Evolutionary conservation across 2,797 vertebrate genomes (phyloP).

Genomic region (Chlorospingus semifuscus): DNA sequence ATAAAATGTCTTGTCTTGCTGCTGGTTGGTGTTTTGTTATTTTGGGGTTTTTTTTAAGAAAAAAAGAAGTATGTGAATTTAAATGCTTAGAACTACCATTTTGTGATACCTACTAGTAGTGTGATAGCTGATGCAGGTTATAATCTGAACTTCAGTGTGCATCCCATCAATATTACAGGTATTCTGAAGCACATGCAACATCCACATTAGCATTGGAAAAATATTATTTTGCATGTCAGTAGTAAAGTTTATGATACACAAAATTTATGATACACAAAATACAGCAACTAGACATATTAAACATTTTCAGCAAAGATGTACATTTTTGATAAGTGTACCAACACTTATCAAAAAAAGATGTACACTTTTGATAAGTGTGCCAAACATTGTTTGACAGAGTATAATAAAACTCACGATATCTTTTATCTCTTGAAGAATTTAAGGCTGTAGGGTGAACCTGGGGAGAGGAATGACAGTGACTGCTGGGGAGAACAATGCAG

Average conservation of each 20-base stretch:
- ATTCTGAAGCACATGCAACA: neutral
- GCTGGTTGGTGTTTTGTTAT: neutral
- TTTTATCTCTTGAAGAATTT: neutral
- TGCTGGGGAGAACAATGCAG: neutral
- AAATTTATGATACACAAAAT: neutral
- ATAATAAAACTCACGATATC: rapidly evolving
- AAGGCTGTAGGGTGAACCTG: neutral
- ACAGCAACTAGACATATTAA: neutral
- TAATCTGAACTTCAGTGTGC: neutral
- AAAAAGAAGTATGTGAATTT: neutral
- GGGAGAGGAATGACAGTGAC: neutral
- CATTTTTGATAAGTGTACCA: neutral
- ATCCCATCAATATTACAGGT: neutral
- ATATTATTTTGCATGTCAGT: rapidly evolving
- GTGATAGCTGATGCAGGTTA: neutral
- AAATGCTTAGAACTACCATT: neutral
- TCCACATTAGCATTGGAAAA: neutral
- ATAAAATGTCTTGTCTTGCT: neutral
- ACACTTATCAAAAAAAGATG: neutral
- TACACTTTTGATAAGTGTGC: neutral
- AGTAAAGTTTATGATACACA: neutral
- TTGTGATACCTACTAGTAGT: neutral
- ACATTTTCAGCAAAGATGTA: neutral
- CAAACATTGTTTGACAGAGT: neutral
- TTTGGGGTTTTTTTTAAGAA: neutral